A percentile compares a stretch with the other conserved stretches of the same genome.
Evolutionary conservation across 2,113 vertebrate genomes (phyloP).

Genomic region (Sorex araneus): DNA sequence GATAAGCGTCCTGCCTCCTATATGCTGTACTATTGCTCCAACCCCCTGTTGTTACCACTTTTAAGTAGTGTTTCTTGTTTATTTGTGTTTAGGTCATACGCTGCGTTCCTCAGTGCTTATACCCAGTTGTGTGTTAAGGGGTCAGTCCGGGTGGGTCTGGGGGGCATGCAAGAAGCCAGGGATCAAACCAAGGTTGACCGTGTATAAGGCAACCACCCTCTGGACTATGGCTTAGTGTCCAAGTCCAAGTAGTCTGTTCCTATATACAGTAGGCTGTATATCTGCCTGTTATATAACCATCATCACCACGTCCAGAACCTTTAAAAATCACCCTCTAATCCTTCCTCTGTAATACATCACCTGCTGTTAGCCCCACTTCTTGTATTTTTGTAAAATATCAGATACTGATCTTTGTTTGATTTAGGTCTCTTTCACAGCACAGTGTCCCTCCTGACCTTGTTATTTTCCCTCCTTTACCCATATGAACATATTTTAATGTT

Average conservation of each 20-base stretch:
- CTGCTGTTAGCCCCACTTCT: neutral
- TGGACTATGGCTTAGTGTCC: too few relatives aligned
- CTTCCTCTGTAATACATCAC: neutral
- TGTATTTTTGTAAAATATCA: too few relatives aligned
- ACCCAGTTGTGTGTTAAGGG: too few relatives aligned
- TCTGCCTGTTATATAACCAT: neutral
- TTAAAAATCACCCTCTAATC: neutral
- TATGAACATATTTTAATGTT: neutral
- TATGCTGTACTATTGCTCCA: too few relatives aligned
- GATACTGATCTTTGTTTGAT: neutral
- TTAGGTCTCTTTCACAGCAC: neutral
- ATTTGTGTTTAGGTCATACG: too few relatives aligned
- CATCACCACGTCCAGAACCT: neutral
- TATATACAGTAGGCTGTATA: neutral
- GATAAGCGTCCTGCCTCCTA: too few relatives aligned
- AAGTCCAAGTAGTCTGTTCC: neutral
- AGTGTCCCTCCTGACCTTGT: neutral
- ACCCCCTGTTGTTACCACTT: too few relatives aligned
- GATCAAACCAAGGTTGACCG: too few relatives aligned
- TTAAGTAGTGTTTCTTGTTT: neutral
- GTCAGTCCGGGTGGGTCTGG: too few relatives aligned
- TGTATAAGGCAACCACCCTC: too few relatives aligned
- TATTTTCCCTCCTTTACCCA: neutral
- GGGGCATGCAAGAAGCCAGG: too few relatives aligned
- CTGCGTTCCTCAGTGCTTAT: too few relatives aligned